Evolutionary conservation across 2,888 invertebrate genomes (phyloP).

Genomic region (Acleris laterana): DNA sequence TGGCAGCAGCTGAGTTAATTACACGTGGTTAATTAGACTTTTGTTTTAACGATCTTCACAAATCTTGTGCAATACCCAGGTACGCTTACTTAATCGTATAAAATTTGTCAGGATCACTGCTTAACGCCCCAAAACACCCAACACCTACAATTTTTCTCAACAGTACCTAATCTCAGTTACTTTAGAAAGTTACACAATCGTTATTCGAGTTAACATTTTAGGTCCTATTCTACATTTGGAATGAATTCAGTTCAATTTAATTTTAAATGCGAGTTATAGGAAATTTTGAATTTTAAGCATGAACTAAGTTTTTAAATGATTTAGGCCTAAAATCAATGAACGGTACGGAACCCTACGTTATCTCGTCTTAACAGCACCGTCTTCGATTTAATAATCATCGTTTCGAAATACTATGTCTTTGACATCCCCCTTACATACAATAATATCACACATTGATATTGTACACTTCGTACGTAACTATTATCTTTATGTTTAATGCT

Average conservation of each 20-base stretch:
- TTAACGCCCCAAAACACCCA: constrained; percentile 4
- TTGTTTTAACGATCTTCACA: neutral
- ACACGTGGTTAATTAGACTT: neutral
- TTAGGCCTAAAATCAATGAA: constrained; percentile 26
- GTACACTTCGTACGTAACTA: constrained; percentile 51
- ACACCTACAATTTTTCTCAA: constrained; percentile 8
- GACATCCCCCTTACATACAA: constrained; percentile 62
- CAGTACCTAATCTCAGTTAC: constrained; percentile 20
- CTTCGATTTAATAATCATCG: constrained; percentile 47
- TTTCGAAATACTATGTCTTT: constrained; percentile 58
- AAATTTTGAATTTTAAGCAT: neutral
- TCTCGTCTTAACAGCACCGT: constrained; percentile 45
- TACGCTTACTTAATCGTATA: constrained; percentile 24
- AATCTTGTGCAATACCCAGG: constrained; percentile 1
- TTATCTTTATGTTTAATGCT: constrained; percentile 18
- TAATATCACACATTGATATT: constrained; percentile 76
- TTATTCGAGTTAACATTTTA: constrained; percentile 23
- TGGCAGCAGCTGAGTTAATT: neutral
- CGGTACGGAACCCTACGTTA: constrained; percentile 27
- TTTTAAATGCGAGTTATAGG: constrained; percentile 27
- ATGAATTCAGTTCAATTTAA: constrained; percentile 29
- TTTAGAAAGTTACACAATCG: constrained; percentile 22
- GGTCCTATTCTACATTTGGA: constrained; percentile 31
- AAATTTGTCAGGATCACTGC: constrained; percentile 15
- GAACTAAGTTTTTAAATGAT: neutral